Base-by-base conservation (phyloP, 2,113 vertebrate genomes). In the Todiramphus saurophagus region DNA sequence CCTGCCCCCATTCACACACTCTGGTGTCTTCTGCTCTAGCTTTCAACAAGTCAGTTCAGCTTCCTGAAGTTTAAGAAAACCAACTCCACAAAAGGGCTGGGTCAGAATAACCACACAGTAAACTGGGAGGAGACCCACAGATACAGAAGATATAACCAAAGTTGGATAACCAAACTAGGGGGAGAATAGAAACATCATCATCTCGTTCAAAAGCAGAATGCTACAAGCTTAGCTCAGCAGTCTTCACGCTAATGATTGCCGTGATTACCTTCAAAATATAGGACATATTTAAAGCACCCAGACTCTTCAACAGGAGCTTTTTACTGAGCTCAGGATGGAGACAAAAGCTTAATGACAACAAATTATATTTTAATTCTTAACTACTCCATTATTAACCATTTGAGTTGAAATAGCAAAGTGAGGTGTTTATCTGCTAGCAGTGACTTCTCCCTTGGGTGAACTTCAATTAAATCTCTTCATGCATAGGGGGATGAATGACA, bases 361-460 rank as follows among this genome's bases (percentile, higher is more conserved):
- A 96, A 94, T 94, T 93, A 81, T 86, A 86, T 83, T 93, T 93
- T 84, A 88, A 81, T 59, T 92, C 66, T 96, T 94, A 96, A 94
- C 91, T 94, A 92, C 84, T 86, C 90, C 83, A 82, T 30, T 92
- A 93, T 92, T 96, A 93, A 92, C 59, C 37, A 3, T 92, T 96
- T 95, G 92, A 62, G 55, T 50, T 86, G 55, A 96, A 97, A 93
- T 44, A 94, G 88, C 93, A 93, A 96, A 94, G 90, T 96, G 94
- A 97, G 92, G 74, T 93, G 85, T 95, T 96, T 93, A 86, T 80
- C 46, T 77, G 90, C 88, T 93, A 79, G 50, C 67, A 92, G 86
- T 74, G 92, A 90, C 89, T 90, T 92, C 59, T 90, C 90, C 76
- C 79, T 79, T 87, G 94, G 75, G 92, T 77, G 79, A 95, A 73